These are phyloP conservation scores for Okapia johnstoni DNA, from an alignment of 2,113 vertebrate species.

Conservation along the genomic window DNA sequence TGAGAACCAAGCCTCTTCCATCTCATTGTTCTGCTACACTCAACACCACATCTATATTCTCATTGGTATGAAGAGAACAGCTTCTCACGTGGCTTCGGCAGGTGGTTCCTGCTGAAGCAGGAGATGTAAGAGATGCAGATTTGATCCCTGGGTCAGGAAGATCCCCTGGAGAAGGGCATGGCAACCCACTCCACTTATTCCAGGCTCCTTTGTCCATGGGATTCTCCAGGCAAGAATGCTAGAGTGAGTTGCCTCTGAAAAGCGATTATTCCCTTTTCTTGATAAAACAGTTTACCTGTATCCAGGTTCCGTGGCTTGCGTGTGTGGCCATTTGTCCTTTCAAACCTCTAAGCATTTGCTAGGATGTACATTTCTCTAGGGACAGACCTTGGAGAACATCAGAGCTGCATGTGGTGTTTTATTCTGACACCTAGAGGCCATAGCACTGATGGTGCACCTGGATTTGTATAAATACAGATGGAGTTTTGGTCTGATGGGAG, in stretches of 20 bases:
- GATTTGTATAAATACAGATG: background rate
- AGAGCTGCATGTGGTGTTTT: background rate
- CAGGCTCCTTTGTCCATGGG: background rate
- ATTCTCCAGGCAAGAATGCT: background rate
- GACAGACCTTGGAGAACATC: background rate
- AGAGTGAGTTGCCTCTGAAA: background rate
- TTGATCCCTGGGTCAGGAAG: background rate
- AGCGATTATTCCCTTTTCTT: background rate
- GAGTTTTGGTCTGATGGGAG: background rate
- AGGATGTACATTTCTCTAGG: background rate
- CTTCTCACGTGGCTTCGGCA: background rate
- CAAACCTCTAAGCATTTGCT: background rate
- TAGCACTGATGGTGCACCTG: fast-evolving
- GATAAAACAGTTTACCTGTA: background rate
- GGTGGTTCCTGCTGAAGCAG: background rate
- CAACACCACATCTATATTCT: background rate
- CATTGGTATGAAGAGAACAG: background rate
- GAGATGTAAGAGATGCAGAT: background rate
- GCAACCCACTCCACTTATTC: background rate
- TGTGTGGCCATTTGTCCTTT: background rate
- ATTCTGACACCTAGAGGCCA: constrained; percentile 22
- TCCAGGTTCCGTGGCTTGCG: background rate
- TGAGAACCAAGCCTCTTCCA: background rate
- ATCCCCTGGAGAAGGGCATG: background rate
- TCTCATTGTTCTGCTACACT: background rate